Conservation (phyloP, 1,140 invertebrate genomes). For the Scaptodrosophila lebanonensis region DNA sequence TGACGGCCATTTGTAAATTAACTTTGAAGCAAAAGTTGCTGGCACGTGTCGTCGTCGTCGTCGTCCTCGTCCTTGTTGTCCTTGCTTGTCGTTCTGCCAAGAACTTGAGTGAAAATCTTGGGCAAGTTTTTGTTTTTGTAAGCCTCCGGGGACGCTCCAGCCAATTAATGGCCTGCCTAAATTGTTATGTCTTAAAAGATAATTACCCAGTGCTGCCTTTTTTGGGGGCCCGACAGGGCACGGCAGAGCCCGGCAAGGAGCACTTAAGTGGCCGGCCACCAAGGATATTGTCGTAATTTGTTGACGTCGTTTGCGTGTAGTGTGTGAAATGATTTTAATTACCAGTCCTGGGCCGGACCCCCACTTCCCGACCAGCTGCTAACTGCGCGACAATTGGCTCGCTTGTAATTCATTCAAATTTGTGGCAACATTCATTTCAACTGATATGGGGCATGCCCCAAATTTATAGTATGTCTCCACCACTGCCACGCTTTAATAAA, state of each 20-base stretch:
- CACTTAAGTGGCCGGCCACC: neutral
- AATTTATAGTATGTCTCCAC: neutral
- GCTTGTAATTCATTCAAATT: slow-evolving; percentile 43
- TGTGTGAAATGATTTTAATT: slow-evolving; percentile 76
- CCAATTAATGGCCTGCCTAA: slow-evolving; percentile 69
- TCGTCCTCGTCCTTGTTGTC: no score
- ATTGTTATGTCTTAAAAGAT: slow-evolving; percentile 75
- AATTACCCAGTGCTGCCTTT: slow-evolving; percentile 62
- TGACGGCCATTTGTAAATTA: slow-evolving; percentile 67
- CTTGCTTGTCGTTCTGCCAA: no score
- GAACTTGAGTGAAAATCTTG: no score
- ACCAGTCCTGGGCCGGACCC: slow-evolving; percentile 12
- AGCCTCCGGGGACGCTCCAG: neutral
- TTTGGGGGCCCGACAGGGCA: neutral
- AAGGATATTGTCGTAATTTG: slow-evolving; percentile 35
- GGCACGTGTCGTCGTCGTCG: slow-evolving; percentile 52
- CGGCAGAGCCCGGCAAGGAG: neutral
- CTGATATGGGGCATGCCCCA: no score
- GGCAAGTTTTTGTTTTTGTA: no score
- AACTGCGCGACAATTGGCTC: slow-evolving; percentile 47
- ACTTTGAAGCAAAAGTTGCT: slow-evolving; percentile 34
- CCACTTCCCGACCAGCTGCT: slow-evolving; percentile 37
- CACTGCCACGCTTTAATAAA: slow-evolving; percentile 54
- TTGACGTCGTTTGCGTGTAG: slow-evolving; percentile 56
- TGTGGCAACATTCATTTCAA: slow-evolving; percentile 16